Evolutionary conservation across 2,888 invertebrate genomes (phyloP), one percentile per base, ranked within the genome.

Genomic region (Pterostichus madidus): DNA sequence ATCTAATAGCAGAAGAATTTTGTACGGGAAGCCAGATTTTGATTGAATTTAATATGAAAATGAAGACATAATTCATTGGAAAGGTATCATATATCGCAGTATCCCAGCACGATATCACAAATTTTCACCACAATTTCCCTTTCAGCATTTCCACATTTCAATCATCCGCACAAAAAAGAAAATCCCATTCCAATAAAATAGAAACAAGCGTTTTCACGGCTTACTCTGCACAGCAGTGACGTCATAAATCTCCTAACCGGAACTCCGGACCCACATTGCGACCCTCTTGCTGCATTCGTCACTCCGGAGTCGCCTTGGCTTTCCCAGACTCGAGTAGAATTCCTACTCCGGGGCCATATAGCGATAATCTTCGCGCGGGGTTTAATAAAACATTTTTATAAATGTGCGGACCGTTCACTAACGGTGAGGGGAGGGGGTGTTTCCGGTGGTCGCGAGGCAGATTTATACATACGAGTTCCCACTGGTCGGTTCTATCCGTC

Each of bases 351-450:
- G 13, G 17, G 53, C 17, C 53, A 13, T 17, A 52, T n/a, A 24
- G 52, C 24, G 75, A 75, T 75, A 52, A 75, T 75, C 75, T 52
- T 52, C 31, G 52, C 13, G 31, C 49, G 31, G 52, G 75, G 52
- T 75, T 75, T 75, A 75, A 75, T 75, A 75, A 75, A 75, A 75
- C 75, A 75, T 75, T 75, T 75, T 75, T 75, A 75, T 75, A 75
- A 75, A 75, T 75, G 75, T 73, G 75, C 75, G 52, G 75, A 39
- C 3, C 39, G 39, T 39, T 39, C 15, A 24, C 10, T 49, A 24
- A 0, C 24, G 64, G 10, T 35, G 13, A 35, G 44, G 44, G 17
- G 13, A 10, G 10, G 52, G 52, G n/a, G 75, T 6, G 13, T 15
- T 49, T 52, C 49, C 75, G 49, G 75, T 56, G 39, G 39, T 7